A percentile compares a stretch with the other conserved stretches of the same genome.
These are phyloP conservation scores for Cyphomyrus discorhynchus DNA, from an alignment of 2,113 vertebrate genomes.

Conservation along the genomic window DNA sequence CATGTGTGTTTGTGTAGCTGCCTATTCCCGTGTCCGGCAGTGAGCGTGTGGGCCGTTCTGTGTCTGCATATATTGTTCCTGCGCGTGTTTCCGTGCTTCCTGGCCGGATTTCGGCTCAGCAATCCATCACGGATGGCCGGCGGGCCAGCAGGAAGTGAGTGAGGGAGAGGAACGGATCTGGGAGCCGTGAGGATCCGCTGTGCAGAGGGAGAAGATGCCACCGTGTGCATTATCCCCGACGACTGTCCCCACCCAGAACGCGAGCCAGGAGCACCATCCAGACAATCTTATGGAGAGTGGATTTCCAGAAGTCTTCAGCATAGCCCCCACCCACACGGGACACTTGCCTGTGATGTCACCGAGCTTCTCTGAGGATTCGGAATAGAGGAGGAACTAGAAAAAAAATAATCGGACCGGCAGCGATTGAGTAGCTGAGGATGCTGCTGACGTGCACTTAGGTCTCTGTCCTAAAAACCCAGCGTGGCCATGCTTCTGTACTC, in stretches of 20 bases:
- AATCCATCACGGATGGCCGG: background rate
- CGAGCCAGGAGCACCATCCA: constrained; percentile 24
- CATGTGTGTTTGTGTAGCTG: background rate
- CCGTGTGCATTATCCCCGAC: background rate
- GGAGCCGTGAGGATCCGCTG: background rate
- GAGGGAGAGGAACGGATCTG: background rate
- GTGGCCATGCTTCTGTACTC: background rate
- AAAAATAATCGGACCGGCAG: background rate
- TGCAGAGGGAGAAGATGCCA: background rate
- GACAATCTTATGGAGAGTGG: constrained; percentile 33
- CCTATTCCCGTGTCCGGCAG: background rate
- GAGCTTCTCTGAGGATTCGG: constrained; percentile 26
- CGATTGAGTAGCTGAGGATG: background rate
- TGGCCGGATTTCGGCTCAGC: background rate
- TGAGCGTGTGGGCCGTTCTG: background rate
- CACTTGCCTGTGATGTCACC: constrained; percentile 21
- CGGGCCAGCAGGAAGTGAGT: background rate
- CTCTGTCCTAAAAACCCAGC: background rate
- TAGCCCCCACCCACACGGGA: constrained; percentile 20
- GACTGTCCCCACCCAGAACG: background rate
- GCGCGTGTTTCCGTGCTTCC: background rate
- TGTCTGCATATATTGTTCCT: background rate
- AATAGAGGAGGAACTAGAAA: background rate
- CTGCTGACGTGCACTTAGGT: background rate
- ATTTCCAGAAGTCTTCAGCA: constrained; percentile 29